Conservation (phyloP, 2,888 invertebrate genomes). For the Trisateles emortualis region DNA sequence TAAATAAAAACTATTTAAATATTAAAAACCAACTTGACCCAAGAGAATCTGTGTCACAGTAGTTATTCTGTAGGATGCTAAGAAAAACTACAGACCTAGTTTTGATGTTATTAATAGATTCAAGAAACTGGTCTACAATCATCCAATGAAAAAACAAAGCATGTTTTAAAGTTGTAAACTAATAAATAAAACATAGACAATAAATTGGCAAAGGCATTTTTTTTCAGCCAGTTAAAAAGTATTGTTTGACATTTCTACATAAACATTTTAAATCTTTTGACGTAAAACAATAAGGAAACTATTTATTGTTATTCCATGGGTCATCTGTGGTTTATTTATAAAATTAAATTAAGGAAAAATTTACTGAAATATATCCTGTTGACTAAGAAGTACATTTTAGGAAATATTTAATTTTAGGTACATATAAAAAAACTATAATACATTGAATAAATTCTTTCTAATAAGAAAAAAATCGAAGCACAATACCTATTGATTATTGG, state of each 20-base stretch:
- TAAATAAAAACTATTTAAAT: not conserved
- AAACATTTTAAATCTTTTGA: not conserved
- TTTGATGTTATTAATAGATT: conserved; percentile 59
- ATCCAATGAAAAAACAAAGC: conserved; percentile 39
- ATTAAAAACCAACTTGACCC: conserved; percentile 42
- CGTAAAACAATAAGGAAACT: not conserved
- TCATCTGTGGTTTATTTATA: not conserved
- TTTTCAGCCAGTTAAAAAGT: not conserved
- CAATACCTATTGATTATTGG: too few relatives aligned
- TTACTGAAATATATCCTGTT: not conserved
- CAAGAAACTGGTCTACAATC: conserved; percentile 39
- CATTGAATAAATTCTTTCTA: too few relatives aligned
- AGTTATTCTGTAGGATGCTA: conserved; percentile 41
- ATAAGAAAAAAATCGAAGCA: too few relatives aligned
- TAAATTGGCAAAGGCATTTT: not conserved
- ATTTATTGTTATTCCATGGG: not conserved
- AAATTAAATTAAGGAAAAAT: conserved; percentile 2
- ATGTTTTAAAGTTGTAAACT: conserved; percentile 15
- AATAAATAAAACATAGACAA: conserved; percentile 19
- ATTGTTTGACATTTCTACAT: not conserved
- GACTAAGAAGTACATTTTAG: not conserved
- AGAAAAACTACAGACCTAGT: conserved; percentile 64
- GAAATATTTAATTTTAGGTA: too few relatives aligned
- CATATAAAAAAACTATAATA: too few relatives aligned
- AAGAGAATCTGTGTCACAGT: conserved; percentile 53